These are phyloP conservation scores for Aplysina aerophoba DNA, from an alignment of 37 sponge, comb jelly and placozoan species.

Conservation along the genomic window DNA sequence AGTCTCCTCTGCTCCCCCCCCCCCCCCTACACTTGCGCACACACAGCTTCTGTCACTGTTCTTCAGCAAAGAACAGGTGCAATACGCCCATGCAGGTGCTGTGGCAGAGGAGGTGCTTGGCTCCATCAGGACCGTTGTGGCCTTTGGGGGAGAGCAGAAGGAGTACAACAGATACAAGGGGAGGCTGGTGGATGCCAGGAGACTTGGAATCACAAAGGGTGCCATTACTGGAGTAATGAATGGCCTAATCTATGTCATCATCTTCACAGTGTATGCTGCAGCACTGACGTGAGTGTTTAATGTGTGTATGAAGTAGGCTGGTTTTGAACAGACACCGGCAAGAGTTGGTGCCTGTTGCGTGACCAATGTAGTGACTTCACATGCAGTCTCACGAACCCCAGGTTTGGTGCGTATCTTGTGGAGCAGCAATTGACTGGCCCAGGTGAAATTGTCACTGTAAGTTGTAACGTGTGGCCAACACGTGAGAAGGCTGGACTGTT, in stretches of 20 bases:
- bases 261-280: constrained; percentile 57
- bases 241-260: constrained; percentile 51
- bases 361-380: too few species aligned
- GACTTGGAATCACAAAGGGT: constrained; percentile 64
- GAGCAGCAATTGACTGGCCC: background rate
- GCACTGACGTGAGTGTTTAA: constrained; percentile 63
- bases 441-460: constrained; percentile 8
- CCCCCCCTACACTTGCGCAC: background rate
- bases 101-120: constrained; percentile 82
- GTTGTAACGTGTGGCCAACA: background rate
- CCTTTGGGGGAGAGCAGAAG: constrained; percentile 72
- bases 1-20: background rate
- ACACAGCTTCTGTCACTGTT: constrained; percentile 42
- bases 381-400: too few species aligned
- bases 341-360: too few species aligned
- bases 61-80: constrained; percentile 73
- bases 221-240: constrained; percentile 38
- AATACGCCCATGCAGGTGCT: constrained; percentile 86
- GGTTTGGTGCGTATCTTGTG: constrained; percentile 13
- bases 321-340: too few species aligned
- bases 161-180: constrained; percentile 52
- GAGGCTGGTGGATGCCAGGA: constrained; percentile 46
- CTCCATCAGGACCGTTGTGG: constrained; percentile 71
- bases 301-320: too few species aligned
- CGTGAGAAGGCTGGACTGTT: too few species aligned